Evolutionary conservation across 53 echinoderm and acorn worm genomes (phyloP).

Genomic region (Temnopleurus reevesii): DNA sequence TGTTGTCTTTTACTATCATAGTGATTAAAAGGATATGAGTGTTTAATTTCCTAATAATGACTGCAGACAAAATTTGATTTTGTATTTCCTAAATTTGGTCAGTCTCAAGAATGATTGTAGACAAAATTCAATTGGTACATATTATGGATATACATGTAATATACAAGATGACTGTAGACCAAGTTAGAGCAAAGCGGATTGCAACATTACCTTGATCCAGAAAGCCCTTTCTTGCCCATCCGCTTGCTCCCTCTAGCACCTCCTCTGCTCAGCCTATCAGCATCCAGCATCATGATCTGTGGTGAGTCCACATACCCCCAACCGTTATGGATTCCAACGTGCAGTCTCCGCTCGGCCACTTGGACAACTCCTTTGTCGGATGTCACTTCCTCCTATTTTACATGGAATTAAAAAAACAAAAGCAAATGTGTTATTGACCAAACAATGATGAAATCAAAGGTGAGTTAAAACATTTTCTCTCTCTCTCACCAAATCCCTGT

Average conservation of each 20-base stretch:
- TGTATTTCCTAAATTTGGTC: too few relatives aligned
- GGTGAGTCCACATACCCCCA: conserved; percentile 96
- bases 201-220: conserved; percentile 61
- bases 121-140: too few relatives aligned
- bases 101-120: too few relatives aligned
- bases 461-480: too few relatives aligned
- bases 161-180: too few relatives aligned
- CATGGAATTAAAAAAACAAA: neutral
- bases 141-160: too few relatives aligned
- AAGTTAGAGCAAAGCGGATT: too few relatives aligned
- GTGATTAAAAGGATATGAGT: too few relatives aligned
- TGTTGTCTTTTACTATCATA: too few relatives aligned
- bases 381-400: conserved; percentile 73
- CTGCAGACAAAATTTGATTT: too few relatives aligned
- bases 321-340: conserved; percentile 92
- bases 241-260: conserved; percentile 56
- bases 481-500: too few relatives aligned
- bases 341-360: conserved; percentile 88
- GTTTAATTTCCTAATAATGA: too few relatives aligned
- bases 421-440: neutral
- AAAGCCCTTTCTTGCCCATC: conserved; percentile 56
- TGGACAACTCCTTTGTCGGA: conserved; percentile 69
- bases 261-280: conserved; percentile 57
- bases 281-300: conserved; percentile 81
- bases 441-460: neutral